Base-by-base conservation (phyloP, 2,888 invertebrate species). In the Polydesmus complanatus region DNA sequence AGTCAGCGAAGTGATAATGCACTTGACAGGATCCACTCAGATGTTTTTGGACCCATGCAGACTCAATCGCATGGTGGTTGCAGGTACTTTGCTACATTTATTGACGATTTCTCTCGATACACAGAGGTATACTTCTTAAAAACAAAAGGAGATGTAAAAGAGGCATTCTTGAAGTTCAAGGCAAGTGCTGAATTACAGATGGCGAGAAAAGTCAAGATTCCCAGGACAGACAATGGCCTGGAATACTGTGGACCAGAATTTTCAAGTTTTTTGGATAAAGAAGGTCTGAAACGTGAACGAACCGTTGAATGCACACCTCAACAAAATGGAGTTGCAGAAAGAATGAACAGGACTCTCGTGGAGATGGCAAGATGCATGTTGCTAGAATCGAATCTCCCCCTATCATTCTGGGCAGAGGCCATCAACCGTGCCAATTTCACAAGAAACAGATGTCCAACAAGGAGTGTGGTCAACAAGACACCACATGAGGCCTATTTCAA, bases 371-470 rank as follows among this genome's bases (percentile, higher is more conserved):
- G 64, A 1, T 48, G 53, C 14, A 61, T 65, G 56, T 37, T 63
- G 0, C 23, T 47, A 18, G 25, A 62, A 8, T 54, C 62, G 18
- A 56, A 50, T 0, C 22, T 65, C 14, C 64, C 64, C 0, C 50
- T 50, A 26, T 3, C 23, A 8, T 64, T 54, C 23, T 65, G 64
- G 64, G 65, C 52, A 2, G 65, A 65, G 47, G 65, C 62, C 2
- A n/a, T 55, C 1, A 11, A 27, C 21, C 51, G 56, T 14, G 64
- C 64, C 0, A 61, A 27, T 1, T 61, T 65, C 54, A 48, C 63
- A 22, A 21, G 27, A 5, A 63, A 63, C 25, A 25, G 62, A 21
- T 50, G 50, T 3, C 26, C 26, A 18, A 37, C 59, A 11, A 47
- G 54, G n/a, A 26, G 54, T 3, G 25, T 61, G 21, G n/a, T 5